Conservation (phyloP, 2,888 invertebrate species). For the Nephrotoma guestfalica region DNA sequence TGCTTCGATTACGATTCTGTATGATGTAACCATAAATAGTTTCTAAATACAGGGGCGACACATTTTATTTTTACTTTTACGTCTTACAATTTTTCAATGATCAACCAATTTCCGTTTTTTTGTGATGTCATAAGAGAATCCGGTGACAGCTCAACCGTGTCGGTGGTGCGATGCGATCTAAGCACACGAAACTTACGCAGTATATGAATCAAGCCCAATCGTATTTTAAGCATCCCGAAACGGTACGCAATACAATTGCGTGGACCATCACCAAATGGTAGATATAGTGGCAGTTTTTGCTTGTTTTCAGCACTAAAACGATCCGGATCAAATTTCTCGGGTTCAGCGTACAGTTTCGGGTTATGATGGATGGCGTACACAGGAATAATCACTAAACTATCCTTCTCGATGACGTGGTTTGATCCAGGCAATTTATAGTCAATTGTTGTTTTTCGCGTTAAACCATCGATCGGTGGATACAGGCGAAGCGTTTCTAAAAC, state of each 20-base stretch:
- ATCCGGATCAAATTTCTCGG: slow-evolving; percentile 33
- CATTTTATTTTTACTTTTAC: neutral
- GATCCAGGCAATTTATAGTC: slow-evolving; percentile 24
- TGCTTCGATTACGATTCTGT: neutral
- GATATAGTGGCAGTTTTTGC: neutral
- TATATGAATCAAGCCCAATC: neutral
- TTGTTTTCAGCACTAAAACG: slow-evolving; percentile 23
- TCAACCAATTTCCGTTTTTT: neutral
- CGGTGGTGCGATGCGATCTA: neutral
- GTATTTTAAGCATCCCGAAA: slow-evolving; percentile 10
- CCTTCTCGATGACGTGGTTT: slow-evolving; percentile 17
- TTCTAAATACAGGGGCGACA: neutral
- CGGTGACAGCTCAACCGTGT: neutral
- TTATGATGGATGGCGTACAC: slow-evolving; percentile 30
- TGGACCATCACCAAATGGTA: slow-evolving; percentile 12
- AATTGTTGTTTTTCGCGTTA: slow-evolving; percentile 23
- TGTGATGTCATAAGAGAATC: neutral
- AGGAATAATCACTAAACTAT: slow-evolving; percentile 19
- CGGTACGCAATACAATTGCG: slow-evolving; percentile 11
- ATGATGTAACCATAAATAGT: neutral
- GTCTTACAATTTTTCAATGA: neutral
- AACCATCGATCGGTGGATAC: slow-evolving; percentile 30
- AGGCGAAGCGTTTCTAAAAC: slow-evolving; percentile 32
- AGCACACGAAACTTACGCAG: neutral
- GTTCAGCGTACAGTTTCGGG: slow-evolving; percentile 31